phyloP scores from a whole-genome alignment of 2,113 vertebrate species.

The Sapajus apella region DNA sequence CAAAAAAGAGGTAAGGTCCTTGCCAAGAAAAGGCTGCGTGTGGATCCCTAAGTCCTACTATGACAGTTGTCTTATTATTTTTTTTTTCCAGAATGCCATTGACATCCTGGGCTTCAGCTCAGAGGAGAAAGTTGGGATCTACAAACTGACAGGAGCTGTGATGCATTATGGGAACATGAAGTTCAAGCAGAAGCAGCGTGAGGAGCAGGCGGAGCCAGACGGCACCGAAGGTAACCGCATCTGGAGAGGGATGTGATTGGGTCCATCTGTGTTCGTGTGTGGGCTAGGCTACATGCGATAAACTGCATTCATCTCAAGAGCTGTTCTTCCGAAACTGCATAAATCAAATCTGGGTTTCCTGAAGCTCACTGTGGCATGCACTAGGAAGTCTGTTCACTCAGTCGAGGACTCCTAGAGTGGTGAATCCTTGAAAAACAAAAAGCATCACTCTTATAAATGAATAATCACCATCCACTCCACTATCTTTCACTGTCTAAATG shows the following conservation, averaged over 20 bases:
- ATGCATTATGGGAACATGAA: slow-evolving; percentile 89
- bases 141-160: slow-evolving; percentile 86
- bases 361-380: background rate
- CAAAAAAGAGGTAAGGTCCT: background rate
- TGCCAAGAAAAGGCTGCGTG: background rate
- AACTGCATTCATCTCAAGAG: background rate
- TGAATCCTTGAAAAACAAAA: background rate
- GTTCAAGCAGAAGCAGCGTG: slow-evolving; percentile 88
- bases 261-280: fast-evolving
- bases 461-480: background rate
- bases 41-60: background rate
- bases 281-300: background rate
- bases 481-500: background rate
- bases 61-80: background rate
- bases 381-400: background rate
- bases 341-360: background rate
- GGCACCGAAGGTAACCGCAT: slow-evolving; percentile 81
- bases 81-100: slow-evolving; percentile 78
- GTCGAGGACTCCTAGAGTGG: background rate
- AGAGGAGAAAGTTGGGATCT: slow-evolving; percentile 87
- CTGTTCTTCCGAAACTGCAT: background rate
- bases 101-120: slow-evolving; percentile 87
- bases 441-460: background rate
- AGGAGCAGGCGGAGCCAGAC: slow-evolving; percentile 84
- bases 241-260: no score